Conservation (phyloP, 1,140 invertebrate species). For the Panagrolaimus sp. region DNA sequence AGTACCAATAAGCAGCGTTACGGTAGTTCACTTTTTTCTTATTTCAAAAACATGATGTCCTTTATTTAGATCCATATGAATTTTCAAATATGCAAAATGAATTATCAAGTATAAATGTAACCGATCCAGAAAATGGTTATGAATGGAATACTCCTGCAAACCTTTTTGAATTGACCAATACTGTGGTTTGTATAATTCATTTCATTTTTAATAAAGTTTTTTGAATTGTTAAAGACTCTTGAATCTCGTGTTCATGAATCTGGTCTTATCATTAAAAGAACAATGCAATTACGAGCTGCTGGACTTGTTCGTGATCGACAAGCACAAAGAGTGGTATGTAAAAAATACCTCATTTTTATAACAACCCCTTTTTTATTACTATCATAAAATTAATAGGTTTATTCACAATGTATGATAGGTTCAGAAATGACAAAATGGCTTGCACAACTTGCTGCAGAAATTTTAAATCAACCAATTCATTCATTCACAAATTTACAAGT, state of each 20-base stretch:
- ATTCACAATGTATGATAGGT: constrained; percentile 64
- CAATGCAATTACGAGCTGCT: constrained; percentile 32
- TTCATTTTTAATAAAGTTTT: background rate
- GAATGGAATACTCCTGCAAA: constrained; percentile 27
- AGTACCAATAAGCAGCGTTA: background rate
- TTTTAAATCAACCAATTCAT: constrained; percentile 57
- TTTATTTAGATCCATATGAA: constrained; percentile 12
- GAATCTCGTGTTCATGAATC: constrained; percentile 38
- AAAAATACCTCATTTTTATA: no score
- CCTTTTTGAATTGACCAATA: constrained; percentile 34
- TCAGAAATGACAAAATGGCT: constrained; percentile 75
- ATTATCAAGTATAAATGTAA: background rate
- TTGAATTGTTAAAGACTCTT: constrained; percentile 26
- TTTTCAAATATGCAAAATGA: constrained; percentile 18
- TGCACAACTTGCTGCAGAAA: constrained; percentile 36
- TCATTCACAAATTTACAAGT: constrained; percentile 68
- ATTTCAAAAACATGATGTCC: background rate
- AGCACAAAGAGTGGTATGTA: constrained; percentile 27
- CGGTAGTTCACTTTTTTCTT: background rate
- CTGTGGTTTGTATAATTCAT: constrained; percentile 14
- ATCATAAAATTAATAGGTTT: constrained; percentile 53
- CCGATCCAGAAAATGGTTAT: background rate
- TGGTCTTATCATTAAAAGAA: constrained; percentile 30
- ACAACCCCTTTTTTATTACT: background rate
- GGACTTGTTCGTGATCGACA: constrained; percentile 37